Conservation (phyloP, 1,140 invertebrate species). For the Mamestra configurata region DNA sequence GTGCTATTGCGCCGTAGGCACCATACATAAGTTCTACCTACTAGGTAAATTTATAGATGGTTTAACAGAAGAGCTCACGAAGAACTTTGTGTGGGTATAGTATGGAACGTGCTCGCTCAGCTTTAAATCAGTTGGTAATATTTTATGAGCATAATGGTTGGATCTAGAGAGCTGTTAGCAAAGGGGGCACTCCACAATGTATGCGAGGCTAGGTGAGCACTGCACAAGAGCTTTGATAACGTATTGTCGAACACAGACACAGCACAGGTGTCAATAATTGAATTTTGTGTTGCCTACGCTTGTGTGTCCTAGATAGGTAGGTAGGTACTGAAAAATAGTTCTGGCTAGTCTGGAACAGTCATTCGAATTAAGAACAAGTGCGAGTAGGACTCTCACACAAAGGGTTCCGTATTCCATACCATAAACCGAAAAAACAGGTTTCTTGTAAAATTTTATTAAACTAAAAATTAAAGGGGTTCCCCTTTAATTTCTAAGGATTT, state of each 20-base stretch:
- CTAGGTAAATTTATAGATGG: conserved; percentile 20
- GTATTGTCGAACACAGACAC: neutral
- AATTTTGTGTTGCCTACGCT: neutral
- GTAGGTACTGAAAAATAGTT: no score
- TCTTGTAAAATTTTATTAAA: no score
- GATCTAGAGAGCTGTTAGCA: neutral
- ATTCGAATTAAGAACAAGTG: no score
- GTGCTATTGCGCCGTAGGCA: conserved; percentile 22
- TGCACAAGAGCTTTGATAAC: neutral
- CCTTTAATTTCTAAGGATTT: no score
- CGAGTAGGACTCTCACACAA: no score
- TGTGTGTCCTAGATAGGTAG: neutral
- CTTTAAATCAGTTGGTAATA: conserved; percentile 33
- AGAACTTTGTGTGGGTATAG: conserved; percentile 34
- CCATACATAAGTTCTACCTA: neutral
- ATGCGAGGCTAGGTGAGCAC: neutral
- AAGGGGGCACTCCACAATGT: neutral
- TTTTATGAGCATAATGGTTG: conserved; percentile 32
- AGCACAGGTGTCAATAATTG: neutral
- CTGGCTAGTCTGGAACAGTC: no score
- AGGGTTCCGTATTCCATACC: no score
- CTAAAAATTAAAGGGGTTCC: no score
- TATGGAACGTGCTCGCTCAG: conserved; percentile 30
- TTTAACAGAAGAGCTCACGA: conserved; percentile 39
- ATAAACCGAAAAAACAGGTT: no score